A percentile compares a stretch with the other conserved stretches of the same genome.
phyloP scores from a whole-genome alignment of 2,113 vertebrate genomes.

The Pangasianodon hypophthalmus region DNA sequence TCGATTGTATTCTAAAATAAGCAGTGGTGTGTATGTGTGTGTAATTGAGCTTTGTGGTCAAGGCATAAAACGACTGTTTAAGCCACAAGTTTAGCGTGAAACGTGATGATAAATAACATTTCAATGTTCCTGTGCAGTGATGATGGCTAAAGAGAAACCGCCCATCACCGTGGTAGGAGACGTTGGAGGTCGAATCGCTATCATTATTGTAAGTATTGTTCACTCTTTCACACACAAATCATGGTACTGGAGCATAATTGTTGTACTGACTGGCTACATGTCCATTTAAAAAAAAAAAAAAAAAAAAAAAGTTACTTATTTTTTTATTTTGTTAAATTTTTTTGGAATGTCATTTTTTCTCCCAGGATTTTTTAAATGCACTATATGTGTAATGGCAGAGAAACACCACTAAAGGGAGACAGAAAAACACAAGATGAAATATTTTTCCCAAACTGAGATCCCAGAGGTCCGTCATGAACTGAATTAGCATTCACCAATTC shows the following conservation, averaged over 20 bases:
- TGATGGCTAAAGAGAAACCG: constrained; percentile 99
- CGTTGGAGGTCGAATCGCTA: constrained; percentile 95
- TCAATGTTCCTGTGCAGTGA: constrained; percentile 76
- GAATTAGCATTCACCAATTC: neutral
- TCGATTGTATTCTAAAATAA: neutral
- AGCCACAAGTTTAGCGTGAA: neutral
- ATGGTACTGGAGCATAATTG: neutral
- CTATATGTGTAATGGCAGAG: neutral
- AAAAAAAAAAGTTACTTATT: neutral
- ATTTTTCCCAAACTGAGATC: neutral
- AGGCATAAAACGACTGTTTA: neutral
- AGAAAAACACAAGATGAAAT: neutral
- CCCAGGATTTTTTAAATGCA: neutral
- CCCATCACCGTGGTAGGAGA: constrained; percentile 98
- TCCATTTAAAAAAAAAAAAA: neutral
- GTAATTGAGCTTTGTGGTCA: neutral
- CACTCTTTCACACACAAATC: neutral
- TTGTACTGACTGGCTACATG: neutral
- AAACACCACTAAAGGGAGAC: constrained; percentile 5
- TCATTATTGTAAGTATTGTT: constrained; percentile 86
- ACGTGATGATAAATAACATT: neutral
- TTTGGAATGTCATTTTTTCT: neutral
- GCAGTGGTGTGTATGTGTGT: neutral
- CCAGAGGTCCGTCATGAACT: no score
- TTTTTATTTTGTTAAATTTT: neutral